phyloP scores from a whole-genome alignment of 2,888 invertebrate genomes.

The Cephus pygmeus region DNA sequence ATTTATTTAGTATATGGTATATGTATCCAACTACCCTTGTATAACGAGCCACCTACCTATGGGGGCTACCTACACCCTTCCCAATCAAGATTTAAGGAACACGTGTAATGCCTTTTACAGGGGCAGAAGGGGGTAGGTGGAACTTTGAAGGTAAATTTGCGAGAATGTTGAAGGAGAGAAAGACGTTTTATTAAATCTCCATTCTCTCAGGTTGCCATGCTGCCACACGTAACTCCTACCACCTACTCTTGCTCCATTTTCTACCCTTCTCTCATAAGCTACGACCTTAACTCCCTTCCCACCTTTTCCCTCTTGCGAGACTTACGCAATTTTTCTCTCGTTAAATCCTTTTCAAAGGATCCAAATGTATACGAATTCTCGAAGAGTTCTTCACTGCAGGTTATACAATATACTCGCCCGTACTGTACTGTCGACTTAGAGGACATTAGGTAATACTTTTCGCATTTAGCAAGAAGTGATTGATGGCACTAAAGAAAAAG shows the following conservation, averaged over 20 bases:
- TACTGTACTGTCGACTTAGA: neutral
- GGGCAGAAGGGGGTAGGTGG: neutral
- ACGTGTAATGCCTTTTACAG: neutral
- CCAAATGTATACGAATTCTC: conserved; percentile 37
- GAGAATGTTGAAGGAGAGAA: neutral
- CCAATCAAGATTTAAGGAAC: neutral
- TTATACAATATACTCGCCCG: neutral
- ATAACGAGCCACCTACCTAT: neutral
- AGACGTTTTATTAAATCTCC: neutral
- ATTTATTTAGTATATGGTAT: too few species aligned
- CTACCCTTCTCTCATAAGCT: neutral
- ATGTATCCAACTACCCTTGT: neutral
- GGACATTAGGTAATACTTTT: neutral
- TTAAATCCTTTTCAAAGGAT: conserved; percentile 27
- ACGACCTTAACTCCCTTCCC: neutral
- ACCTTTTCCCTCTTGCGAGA: neutral
- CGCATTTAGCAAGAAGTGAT: neutral
- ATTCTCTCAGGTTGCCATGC: neutral
- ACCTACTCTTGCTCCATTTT: neutral
- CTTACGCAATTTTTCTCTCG: neutral
- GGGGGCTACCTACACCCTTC: neutral
- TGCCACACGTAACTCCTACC: neutral
- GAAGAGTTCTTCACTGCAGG: conserved; percentile 19
- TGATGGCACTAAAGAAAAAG: neutral
- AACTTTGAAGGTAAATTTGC: neutral